Evolutionary conservation across 2,797 vertebrate genomes (phyloP), one percentile per base, ranked within the genome.

Genomic region (Spinus pinus): DNA sequence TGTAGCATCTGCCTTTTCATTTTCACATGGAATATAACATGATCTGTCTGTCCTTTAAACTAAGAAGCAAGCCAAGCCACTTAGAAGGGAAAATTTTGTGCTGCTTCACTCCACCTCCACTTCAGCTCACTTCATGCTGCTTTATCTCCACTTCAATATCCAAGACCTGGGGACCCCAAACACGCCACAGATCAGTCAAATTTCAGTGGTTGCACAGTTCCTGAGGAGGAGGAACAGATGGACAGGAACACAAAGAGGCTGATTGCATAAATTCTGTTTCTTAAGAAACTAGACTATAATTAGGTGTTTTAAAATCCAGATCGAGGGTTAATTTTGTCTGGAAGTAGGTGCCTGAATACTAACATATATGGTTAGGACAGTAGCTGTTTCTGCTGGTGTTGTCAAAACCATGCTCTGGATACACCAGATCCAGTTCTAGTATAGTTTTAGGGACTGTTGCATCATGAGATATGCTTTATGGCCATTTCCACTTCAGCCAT

Each of bases 201-300:
- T 89, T 89, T 93, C 78, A 84, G 67, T 77, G 77, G 51, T 33
- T 96, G 24, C 37, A 58, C 39, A 31, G 54, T 44, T 95, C 50
- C 77, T 81, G 81, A 89, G 70, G 81, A 87, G 70, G 78, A 93
- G 28, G 85, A 95, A 93, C 84, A 93, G 91, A 96, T 94, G 91
- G 92, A 91, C 86, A 89, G 78, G 74, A 89, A 70, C 71, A 89
- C 71, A 79, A 90, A 96, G 86, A 79, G 54, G 35, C 8, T 72
- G 81, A 86, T 23, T 93, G 78, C 88, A 93, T 92, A 92, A 92
- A 85, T 89, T 57, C 25, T 62, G 39, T 72, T 72, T 81, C 57
- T 95, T 86, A 93, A 92, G 61, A 72, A 83, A 61, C 37, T 81
- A 25, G 22, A 28, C 81, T 83, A 92, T 90, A 95, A 92, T 87